phyloP scores from a whole-genome alignment of 2,797 vertebrate genomes.

The Coracias cyanogaster region DNA sequence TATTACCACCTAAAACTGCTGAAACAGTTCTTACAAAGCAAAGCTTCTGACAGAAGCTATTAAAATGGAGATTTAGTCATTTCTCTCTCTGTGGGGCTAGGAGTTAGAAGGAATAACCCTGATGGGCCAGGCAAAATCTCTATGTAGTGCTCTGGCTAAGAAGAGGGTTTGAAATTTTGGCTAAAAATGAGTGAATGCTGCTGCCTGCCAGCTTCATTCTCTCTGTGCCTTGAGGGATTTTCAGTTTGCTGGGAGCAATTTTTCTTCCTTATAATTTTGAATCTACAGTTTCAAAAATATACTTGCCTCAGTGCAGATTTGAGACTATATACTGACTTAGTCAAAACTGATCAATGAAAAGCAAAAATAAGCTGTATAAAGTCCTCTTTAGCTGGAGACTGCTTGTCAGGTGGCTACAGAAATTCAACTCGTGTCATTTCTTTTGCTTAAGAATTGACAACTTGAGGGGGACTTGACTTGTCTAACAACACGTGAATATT shows the following conservation, averaged over 20 bases:
- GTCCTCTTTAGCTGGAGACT: not conserved
- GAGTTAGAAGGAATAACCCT: slow-evolving; percentile 63
- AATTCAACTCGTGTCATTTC: slow-evolving; percentile 14
- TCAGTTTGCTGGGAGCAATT: slow-evolving; percentile 68
- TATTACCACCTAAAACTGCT: slow-evolving; percentile 71
- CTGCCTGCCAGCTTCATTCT: slow-evolving; percentile 42
- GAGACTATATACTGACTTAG: not conserved
- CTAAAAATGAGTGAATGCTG: slow-evolving; percentile 40
- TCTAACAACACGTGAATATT: not conserved
- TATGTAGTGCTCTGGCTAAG: slow-evolving; percentile 39
- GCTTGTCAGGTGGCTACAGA: slow-evolving; percentile 6
- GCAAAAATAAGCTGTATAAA: slow-evolving; percentile 14
- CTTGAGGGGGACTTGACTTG: not conserved
- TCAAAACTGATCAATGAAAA: slow-evolving; percentile 37
- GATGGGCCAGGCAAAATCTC: slow-evolving; percentile 19
- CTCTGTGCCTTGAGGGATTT: slow-evolving; percentile 49
- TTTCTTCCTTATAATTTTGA: slow-evolving; percentile 64
- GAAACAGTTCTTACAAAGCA: slow-evolving; percentile 79
- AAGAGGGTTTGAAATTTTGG: slow-evolving; percentile 1
- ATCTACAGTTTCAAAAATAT: slow-evolving; percentile 65
- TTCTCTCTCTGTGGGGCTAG: slow-evolving; percentile 49
- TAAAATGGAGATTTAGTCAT: slow-evolving; percentile 78
- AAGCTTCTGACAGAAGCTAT: slow-evolving; percentile 75
- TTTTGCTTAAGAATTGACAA: slow-evolving; percentile 35
- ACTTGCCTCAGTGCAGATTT: not conserved